Evolutionary conservation across 2,888 invertebrate species (phyloP).

Genomic region (Eupeodes luniger): DNA sequence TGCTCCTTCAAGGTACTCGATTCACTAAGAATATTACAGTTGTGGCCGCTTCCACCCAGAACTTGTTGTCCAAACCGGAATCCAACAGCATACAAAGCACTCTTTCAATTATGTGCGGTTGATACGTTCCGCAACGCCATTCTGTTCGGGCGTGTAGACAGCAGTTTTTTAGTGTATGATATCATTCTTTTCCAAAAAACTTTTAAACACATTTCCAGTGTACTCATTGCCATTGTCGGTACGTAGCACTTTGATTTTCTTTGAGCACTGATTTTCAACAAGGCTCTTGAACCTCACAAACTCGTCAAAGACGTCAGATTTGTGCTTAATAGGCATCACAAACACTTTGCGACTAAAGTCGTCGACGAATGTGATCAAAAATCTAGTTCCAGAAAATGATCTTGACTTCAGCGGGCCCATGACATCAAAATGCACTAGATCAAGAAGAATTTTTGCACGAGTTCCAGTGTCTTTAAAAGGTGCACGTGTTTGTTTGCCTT

Average conservation of each 20-base stretch:
- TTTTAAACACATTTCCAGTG: slow-evolving; percentile 57
- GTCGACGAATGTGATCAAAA: slow-evolving; percentile 81
- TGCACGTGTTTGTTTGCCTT: slow-evolving; percentile 77
- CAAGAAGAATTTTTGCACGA: slow-evolving; percentile 76
- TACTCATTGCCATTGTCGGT: slow-evolving; percentile 75
- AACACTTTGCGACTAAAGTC: slow-evolving; percentile 75
- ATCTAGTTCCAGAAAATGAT: slow-evolving; percentile 79
- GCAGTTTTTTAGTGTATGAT: slow-evolving; percentile 75
- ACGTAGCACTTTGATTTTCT: slow-evolving; percentile 69
- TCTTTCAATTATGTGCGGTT: slow-evolving; percentile 76
- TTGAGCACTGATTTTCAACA: slow-evolving; percentile 75
- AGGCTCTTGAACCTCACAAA: slow-evolving; percentile 72
- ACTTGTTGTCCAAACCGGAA: slow-evolving; percentile 29
- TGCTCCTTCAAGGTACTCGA: slow-evolving; percentile 1
- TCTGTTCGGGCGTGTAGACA: slow-evolving; percentile 76
- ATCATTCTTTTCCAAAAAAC: slow-evolving; percentile 63
- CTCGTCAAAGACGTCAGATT: slow-evolving; percentile 72
- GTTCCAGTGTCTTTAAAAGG: slow-evolving; percentile 71
- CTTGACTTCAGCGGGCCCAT: slow-evolving; percentile 80
- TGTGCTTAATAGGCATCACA: slow-evolving; percentile 58
- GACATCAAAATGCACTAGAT: slow-evolving; percentile 80
- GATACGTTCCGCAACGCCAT: slow-evolving; percentile 67
- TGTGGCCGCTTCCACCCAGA: slow-evolving; percentile 2
- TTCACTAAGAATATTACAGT: not conserved
- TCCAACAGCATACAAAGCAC: slow-evolving; percentile 71